Evolutionary conservation across 53 echinoderm and acorn worm genomes (phyloP), one percentile per base, ranked within the genome.

Genomic region (Echinometra lucunter): DNA sequence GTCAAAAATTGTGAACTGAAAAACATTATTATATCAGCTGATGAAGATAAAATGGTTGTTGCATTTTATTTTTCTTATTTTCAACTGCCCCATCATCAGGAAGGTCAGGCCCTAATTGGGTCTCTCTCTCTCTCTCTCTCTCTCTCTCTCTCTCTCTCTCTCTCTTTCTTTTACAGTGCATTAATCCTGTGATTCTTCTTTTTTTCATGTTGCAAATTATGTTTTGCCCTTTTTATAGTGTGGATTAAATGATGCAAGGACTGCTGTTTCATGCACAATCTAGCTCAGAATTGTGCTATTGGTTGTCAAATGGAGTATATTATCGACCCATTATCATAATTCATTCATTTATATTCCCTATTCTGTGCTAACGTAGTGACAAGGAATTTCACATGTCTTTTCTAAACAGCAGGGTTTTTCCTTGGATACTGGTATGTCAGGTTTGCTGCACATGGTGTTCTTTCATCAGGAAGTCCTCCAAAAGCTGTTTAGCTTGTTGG

Each of bases 251-350:
- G 19, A 75, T 40, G 78, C 78, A 15, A 40, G 78, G 38, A 23
- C 42, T 78, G 78, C 78, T 78, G 42, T 78, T 38, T 78, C 78
- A 78, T 78, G 78, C 78, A 78, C 78, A 78, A 78, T 78, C 42
- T 78, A 78, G 38, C 78, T 42, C 78, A 42, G 78, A 78, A 78
- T 78, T 40, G 38, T 42, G 42, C 78, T 38, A 78, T 78, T 78
- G 1, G 16, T 15, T 40, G 42, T 78, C 23, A 11, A 40, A 78
- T 78, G 38, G 19, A 40, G 75, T 1, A 13, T 38, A 78, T 8
- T 40, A 4, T 7, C 16, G 19, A 78, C 2, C 38, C 8, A 42
- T 78, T 78, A 42, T 78, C 42, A 17, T 42, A 15, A 78, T 78
- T 40, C 78, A 19, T 78, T 78, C 19, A 78, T 18, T 42, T 12